Evolutionary conservation across 92 coral and sea anemone species (phyloP), one percentile per base, ranked within the genome.

Genomic region (Scolanthus callimorphus): DNA sequence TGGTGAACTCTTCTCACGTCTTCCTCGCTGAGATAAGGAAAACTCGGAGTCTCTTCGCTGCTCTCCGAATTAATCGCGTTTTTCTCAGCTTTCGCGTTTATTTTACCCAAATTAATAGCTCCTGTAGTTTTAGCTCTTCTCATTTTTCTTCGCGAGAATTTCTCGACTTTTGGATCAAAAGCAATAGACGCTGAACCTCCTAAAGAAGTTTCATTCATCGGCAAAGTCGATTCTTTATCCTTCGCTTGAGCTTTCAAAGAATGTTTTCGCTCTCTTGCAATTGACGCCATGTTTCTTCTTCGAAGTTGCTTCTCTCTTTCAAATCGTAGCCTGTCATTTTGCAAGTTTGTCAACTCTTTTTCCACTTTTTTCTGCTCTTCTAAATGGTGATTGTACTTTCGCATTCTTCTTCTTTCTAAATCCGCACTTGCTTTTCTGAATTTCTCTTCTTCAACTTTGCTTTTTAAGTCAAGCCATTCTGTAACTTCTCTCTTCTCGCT

Each of bases 291-390:
- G 22, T 70, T 85, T 31, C 86, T 61, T 39, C 57, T 59, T 19
- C 91, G 77, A 19, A 85, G 91, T 24, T 73, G 79, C 29, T 74
- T 85, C 43, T 85, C 91, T 23, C 91, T 69, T 69, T 85, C 91
- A 74, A 85, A 85, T 13, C 91, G 48, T 31, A 73, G 66, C 27
- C 79, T 54, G 44, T 84, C 91, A n/a, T 65, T 69, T 24, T 79
- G 83, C 38, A 84, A 72, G 55, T 74, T 41, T 25, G 57, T 58
- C 27, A 84, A 68, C 25, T 84, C 86, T 29, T 55, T 46, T 27
- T 65, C 57, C 2, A 84, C 83, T 59, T 74, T 73, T 55, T 51
- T 39, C 30, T 63, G 57, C 48, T 84, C 91, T 48, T 84, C 86
- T 1, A 57, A 39, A 23, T 84, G 79, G 13, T 46, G 51, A 49